phyloP scores from a whole-genome alignment of 2,113 vertebrate genomes.

The Polyodon spathula region DNA sequence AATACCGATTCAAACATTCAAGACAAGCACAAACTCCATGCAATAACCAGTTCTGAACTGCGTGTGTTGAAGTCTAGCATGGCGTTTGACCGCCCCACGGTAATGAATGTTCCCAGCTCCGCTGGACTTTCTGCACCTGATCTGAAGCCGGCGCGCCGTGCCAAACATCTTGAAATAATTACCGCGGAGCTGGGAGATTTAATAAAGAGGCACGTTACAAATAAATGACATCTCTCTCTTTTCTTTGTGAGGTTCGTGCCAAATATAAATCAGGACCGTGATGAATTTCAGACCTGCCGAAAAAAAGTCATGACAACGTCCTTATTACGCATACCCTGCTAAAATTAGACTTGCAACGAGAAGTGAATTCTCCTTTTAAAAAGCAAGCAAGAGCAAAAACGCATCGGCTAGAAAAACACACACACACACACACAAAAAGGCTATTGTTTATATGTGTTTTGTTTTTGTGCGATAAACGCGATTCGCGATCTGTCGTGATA shows the following conservation, averaged over 20 bases:
- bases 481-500: no score
- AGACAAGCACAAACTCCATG: neutral
- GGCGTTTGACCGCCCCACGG: no score
- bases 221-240: neutral
- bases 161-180: slow-evolving; percentile 5
- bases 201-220: neutral
- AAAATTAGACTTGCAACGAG: slow-evolving; percentile 5
- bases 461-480: no score
- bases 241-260: no score
- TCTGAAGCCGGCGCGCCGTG: neutral
- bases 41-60: neutral
- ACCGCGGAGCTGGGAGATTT: neutral
- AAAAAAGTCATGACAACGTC: slow-evolving; percentile 5
- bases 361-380: no score
- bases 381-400: no score
- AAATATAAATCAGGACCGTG: neutral
- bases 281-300: slow-evolving; percentile 1
- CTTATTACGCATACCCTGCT: neutral
- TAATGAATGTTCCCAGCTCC: no score
- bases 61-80: no score
- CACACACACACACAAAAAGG: no score
- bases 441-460: no score
- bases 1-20: slow-evolving; percentile 4
- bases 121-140: no score
- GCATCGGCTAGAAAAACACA: no score